Evolutionary conservation across 2,888 invertebrate species (phyloP).

Genomic region (Argyresthia albistria): DNA sequence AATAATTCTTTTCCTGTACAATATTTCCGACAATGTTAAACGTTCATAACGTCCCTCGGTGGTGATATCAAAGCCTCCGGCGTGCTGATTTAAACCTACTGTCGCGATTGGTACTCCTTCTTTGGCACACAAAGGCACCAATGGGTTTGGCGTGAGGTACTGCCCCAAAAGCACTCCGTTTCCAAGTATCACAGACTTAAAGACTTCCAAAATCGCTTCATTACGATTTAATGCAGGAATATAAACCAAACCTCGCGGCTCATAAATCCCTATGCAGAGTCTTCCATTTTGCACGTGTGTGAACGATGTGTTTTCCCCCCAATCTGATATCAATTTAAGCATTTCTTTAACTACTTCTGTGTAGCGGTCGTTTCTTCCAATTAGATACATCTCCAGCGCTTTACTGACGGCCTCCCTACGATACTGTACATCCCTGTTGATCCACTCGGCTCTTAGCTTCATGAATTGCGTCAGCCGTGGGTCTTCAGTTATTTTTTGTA

Average conservation of each 20-base stretch:
- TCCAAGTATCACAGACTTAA: not conserved
- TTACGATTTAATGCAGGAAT: not conserved
- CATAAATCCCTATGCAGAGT: constrained; percentile 14
- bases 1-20: not conserved
- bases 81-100: not conserved
- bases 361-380: too few relatives aligned
- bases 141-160: not conserved
- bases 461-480: not conserved
- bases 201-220: not conserved
- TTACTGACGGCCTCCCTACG: not conserved
- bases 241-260: not conserved
- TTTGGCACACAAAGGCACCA: not conserved
- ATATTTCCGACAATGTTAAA: not conserved
- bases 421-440: not conserved
- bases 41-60: not conserved
- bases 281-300: constrained; percentile 13
- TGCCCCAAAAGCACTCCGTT: not conserved
- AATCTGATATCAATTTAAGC: not conserved
- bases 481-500: not conserved
- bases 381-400: not conserved
- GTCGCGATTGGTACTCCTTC: not conserved
- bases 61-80: not conserved
- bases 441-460: constrained; percentile 6
- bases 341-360: constrained; percentile 3
- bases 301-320: constrained; percentile 8